Evolutionary conservation across 2,113 vertebrate species (phyloP).

Genomic region (Brienomyrus brachyistius): DNA sequence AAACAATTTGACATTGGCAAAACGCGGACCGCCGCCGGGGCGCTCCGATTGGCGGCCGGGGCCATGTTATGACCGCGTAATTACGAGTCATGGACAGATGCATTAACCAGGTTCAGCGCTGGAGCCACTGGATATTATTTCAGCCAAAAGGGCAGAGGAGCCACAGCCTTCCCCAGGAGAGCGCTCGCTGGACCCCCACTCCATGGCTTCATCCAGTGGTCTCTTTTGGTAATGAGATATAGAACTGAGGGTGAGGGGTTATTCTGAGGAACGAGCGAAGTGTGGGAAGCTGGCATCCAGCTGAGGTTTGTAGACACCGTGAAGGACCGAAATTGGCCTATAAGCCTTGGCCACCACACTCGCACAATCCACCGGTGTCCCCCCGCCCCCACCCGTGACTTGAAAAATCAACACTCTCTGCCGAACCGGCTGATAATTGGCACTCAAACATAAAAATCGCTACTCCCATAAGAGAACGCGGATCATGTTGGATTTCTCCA

Average conservation of each 20-base stretch:
- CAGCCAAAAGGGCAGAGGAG: conserved; percentile 71
- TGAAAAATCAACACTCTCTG: background rate
- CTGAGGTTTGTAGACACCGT: conserved; percentile 12
- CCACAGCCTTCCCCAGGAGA: conserved; percentile 68
- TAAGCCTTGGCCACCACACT: background rate
- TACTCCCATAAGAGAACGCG: background rate
- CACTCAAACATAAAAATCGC: background rate
- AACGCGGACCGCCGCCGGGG: conserved; percentile 66
- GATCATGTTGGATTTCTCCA: conserved; percentile 11
- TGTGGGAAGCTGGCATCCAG: conserved; percentile 17
- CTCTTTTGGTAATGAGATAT: conserved; percentile 57
- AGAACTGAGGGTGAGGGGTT: conserved; percentile 54
- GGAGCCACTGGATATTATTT: conserved; percentile 90
- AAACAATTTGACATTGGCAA: conserved; percentile 79
- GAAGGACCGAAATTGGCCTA: background rate
- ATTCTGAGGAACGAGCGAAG: conserved; percentile 27
- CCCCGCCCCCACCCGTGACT: background rate
- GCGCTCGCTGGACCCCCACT: conserved; percentile 62
- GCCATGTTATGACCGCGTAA: conserved; percentile 83
- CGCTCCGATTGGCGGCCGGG: conserved; percentile 72
- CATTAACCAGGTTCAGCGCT: conserved; percentile 84
- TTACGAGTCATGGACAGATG: conserved; percentile 85
- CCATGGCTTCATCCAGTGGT: conserved; percentile 61
- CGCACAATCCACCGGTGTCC: too few relatives aligned
- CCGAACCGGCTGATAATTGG: background rate